Percentiles rank a stretch among this genome's conserved stretches.
Conservation (phyloP, 2,888 invertebrate genomes). For the Pyrgus malvae region DNA sequence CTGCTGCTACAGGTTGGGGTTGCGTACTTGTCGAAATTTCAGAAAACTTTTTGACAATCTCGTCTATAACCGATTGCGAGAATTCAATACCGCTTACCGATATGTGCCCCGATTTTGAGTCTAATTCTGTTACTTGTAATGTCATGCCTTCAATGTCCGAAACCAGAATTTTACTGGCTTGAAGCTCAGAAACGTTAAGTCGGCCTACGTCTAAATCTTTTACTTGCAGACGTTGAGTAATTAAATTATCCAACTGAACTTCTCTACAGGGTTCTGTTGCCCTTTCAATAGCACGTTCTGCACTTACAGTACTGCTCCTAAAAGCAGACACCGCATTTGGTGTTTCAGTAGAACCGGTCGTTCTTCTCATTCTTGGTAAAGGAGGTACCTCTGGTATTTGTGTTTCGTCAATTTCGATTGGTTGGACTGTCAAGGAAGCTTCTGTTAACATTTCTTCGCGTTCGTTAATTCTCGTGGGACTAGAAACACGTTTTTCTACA, state of each 20-base stretch:
- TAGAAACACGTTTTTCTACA: slow-evolving; percentile 82
- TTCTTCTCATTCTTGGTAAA: slow-evolving; percentile 60
- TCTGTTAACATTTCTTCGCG: slow-evolving; percentile 84
- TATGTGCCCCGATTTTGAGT: slow-evolving; percentile 85
- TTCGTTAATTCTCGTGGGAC: slow-evolving; percentile 82
- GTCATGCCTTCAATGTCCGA: slow-evolving; percentile 90
- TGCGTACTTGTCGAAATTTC: slow-evolving; percentile 62
- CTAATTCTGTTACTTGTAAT: slow-evolving; percentile 87
- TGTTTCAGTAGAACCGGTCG: slow-evolving; percentile 42
- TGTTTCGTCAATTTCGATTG: slow-evolving; percentile 80
- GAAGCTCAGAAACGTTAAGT: slow-evolving; percentile 88
- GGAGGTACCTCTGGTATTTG: slow-evolving; percentile 71
- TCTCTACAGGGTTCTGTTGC: slow-evolving; percentile 59
- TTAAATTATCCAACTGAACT: slow-evolving; percentile 67
- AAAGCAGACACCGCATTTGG: slow-evolving; percentile 24
- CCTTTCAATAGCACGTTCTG: slow-evolving; percentile 60
- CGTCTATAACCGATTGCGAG: slow-evolving; percentile 85
- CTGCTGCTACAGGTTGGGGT: slow-evolving; percentile 34
- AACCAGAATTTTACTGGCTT: slow-evolving; percentile 90
- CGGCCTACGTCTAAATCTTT: slow-evolving; percentile 90
- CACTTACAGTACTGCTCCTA: slow-evolving; percentile 30
- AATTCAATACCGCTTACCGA: slow-evolving; percentile 86
- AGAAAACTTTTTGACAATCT: slow-evolving; percentile 82
- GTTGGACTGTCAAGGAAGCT: slow-evolving; percentile 85
- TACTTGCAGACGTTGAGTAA: slow-evolving; percentile 86